Base-by-base conservation (phyloP, 2,888 invertebrate species). In the Scaptomyza caliginosa region DNA sequence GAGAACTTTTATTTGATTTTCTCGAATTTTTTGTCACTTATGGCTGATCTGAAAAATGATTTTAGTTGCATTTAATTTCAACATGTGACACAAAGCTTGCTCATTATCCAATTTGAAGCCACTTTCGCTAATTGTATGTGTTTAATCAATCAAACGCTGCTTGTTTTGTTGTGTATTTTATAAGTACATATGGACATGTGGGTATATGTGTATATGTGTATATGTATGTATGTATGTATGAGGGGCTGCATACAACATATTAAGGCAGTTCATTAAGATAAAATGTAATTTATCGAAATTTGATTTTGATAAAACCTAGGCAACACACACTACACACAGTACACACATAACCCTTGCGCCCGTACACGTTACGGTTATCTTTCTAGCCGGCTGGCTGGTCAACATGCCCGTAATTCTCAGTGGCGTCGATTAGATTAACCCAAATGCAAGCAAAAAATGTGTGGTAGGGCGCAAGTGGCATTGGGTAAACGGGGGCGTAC, bases 351-450 rank as follows among this genome's bases (percentile, higher is more conserved):
- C 28, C 28, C 28, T 42, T 51, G n/a, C 32, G 39, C 56, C 68
- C 60, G 34, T 54, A 46, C 36, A 8, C 73, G 74, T 69, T 82
- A 52, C 75, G 68, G 77, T 83, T 86, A 83, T 88, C 77, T 83
- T 64, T 43, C 16, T 46, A 16, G 30, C 36, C 13, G 45, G 19
- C 34, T 45, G 52, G 56, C 66, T 67, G 79, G 79, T 69, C 77
- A 77, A 71, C 73, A 57, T 60, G 68, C 73, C 74, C 77, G 70
- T 72, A 86, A 84, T 83, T 84, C 84, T 72, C 78, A 64, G 76
- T 83, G 48, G 50, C 54, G 32, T 69, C 80, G 84, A 88, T 85
- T 88, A 88, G 85, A 88, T 85, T 88, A 85, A 85, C 71, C 68
- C 71, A 42, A 46, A 66, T 40, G 32, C 13, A 38, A 36, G 38